Conservation (phyloP, 2,797 vertebrate genomes). For the Stomatorhinus walkeri region DNA sequence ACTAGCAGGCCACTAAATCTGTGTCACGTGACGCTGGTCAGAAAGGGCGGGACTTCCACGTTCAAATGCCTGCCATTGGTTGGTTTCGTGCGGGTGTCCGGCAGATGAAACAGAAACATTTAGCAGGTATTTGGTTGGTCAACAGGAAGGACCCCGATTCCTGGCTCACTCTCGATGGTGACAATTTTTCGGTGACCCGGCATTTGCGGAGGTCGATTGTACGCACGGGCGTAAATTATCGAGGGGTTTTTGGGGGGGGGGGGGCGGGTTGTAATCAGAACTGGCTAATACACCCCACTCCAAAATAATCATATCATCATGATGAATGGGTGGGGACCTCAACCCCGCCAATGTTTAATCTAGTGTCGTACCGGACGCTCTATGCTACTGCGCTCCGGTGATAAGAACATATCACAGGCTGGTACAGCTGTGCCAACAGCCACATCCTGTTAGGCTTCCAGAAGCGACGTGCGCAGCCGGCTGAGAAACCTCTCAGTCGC, state of each 20-base stretch:
- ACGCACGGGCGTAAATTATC: neutral
- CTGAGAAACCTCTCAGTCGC: neutral
- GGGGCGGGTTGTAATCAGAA: neutral
- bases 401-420: neutral
- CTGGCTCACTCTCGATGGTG: neutral
- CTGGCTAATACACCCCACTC: neutral
- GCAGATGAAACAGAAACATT: neutral
- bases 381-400: neutral
- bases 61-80: neutral
- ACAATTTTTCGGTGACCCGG: neutral
- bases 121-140: neutral
- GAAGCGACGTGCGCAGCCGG: neutral
- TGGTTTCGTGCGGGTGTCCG: neutral
- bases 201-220: neutral
- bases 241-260: neutral
- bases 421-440: neutral
- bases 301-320: neutral
- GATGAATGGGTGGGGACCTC: neutral
- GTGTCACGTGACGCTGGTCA: neutral
- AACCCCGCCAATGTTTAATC: neutral
- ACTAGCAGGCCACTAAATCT: neutral
- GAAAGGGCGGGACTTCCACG: neutral
- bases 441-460: neutral
- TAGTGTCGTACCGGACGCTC: neutral
- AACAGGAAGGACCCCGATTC: neutral